Conservation (phyloP, 2,888 invertebrate species). For the Yponomeuta sedellus region DNA sequence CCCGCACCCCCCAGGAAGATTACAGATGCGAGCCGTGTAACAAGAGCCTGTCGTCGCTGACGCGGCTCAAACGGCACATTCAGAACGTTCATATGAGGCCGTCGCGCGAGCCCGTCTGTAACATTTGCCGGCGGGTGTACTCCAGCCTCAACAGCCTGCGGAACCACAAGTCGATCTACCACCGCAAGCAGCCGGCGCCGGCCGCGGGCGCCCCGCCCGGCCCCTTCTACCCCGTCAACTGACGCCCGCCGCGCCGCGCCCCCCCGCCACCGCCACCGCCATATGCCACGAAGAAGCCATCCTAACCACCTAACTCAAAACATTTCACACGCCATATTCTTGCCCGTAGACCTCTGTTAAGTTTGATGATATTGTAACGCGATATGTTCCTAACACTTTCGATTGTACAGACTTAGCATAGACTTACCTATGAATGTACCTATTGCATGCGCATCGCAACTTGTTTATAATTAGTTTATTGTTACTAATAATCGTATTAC, state of each 20-base stretch:
- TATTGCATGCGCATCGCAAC: conserved; percentile 69
- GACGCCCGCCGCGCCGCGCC: conserved; percentile 38
- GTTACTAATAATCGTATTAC: conserved; percentile 40
- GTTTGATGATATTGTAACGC: conserved; percentile 59
- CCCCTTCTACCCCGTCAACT: conserved; percentile 67
- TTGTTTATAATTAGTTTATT: conserved; percentile 57
- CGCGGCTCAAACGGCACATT: conserved; percentile 92
- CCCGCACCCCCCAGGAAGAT: conserved; percentile 88
- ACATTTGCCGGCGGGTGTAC: conserved; percentile 94
- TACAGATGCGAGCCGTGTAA: conserved; percentile 94
- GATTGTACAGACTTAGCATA: conserved; percentile 65
- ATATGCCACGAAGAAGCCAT: conserved; percentile 53
- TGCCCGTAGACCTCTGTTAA: conserved; percentile 70
- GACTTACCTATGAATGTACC: conserved; percentile 48
- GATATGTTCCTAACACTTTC: conserved; percentile 71
- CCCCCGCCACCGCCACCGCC: conserved; percentile 32
- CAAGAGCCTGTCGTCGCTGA: conserved; percentile 91
- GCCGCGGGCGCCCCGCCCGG: conserved; percentile 52
- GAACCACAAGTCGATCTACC: conserved; percentile 95
- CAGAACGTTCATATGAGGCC: conserved; percentile 95
- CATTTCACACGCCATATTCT: conserved; percentile 57
- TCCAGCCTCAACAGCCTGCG: conserved; percentile 93
- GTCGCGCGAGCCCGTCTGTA: conserved; percentile 93
- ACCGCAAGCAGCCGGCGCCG: conserved; percentile 87
- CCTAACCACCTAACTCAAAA: conserved; percentile 55